These are phyloP conservation scores for Lepidurus couesii DNA, from an alignment of 1,140 invertebrate genomes.

Conservation along the genomic window DNA sequence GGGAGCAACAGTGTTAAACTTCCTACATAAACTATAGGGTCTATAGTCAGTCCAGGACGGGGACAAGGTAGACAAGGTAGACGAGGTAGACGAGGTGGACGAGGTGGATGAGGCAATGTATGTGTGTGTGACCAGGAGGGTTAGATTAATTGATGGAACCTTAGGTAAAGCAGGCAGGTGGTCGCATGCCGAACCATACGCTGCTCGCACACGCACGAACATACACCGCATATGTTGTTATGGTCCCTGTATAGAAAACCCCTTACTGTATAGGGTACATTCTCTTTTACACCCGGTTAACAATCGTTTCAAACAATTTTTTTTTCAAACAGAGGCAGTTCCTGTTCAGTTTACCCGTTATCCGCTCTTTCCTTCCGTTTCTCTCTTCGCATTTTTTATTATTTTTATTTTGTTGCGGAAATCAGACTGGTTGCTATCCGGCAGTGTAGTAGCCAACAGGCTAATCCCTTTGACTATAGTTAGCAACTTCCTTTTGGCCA, in stretches of 20 bases:
- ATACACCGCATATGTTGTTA: neutral
- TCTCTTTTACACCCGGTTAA: too few relatives aligned
- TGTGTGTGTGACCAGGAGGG: neutral
- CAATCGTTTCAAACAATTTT: too few relatives aligned
- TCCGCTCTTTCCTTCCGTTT: neutral
- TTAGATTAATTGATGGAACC: conserved; percentile 15
- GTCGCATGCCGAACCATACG: conserved; percentile 1
- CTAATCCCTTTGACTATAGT: conserved; percentile 1
- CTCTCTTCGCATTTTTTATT: neutral
- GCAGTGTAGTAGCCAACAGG: neutral
- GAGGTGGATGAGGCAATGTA: neutral
- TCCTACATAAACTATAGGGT: too few relatives aligned
- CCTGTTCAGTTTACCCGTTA: neutral
- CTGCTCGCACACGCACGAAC: neutral
- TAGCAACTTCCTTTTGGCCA: neutral
- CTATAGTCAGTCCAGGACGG: too few relatives aligned
- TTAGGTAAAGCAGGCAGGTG: conserved; percentile 18
- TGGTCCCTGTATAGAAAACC: neutral
- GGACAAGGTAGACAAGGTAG: too few relatives aligned
- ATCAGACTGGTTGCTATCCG: neutral
- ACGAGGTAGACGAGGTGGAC: neutral
- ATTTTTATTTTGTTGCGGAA: conserved; percentile 1
- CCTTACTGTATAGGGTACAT: too few relatives aligned
- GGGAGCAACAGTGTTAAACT: too few relatives aligned
- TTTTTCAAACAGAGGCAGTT: neutral